Base-by-base conservation (phyloP, 2,888 invertebrate species). In the Theretra japonica region DNA sequence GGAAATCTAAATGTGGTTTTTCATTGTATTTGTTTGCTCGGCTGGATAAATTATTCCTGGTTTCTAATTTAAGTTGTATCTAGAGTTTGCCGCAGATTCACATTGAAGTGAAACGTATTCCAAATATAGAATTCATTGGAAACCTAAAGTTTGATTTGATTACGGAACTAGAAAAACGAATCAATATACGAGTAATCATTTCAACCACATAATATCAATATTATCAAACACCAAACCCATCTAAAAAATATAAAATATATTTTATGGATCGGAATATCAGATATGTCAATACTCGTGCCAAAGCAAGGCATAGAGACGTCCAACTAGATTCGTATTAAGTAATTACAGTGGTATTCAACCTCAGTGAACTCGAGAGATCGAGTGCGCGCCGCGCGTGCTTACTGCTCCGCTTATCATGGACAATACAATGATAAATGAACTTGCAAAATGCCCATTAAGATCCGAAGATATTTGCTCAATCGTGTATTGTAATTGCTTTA, bases 401-500 rank as follows among this genome's bases (percentile, higher is more conserved):
- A 48, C 23, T 21, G 15, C 33, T 48, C 65, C 65, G 65, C 23
- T 65, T 65, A 65, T 65, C 48, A 65, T 65, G 21, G 48, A 65
- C 65, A 65, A 65, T 23, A 15, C 48, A 48, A 65, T 65, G 23
- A 65, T 65, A 65, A 65, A 65, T 65, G 65, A 23, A 41, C 41
- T 65, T 23, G 41, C 23, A 65, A 15, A 65, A 65, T 65, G 19
- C 48, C 65, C 65, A 65, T 65, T 65, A 17, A 65, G 65, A 65
- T 65, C 21, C n/a, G 4, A 17, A 65, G 48, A 48, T 65, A 62
- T 62, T 62, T n/a, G 11, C 33, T 41, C 6, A 48, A 41, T 65
- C 21, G 65, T 23, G 48, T 23, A 23, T n/a, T 17, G 41, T 41
- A 41, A 41, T 41, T 11, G 41, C 15, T 41, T 41, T 15, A 41